These are phyloP conservation scores for Noctua comes DNA, from an alignment of 2,888 invertebrate genomes.

Conservation along the genomic window DNA sequence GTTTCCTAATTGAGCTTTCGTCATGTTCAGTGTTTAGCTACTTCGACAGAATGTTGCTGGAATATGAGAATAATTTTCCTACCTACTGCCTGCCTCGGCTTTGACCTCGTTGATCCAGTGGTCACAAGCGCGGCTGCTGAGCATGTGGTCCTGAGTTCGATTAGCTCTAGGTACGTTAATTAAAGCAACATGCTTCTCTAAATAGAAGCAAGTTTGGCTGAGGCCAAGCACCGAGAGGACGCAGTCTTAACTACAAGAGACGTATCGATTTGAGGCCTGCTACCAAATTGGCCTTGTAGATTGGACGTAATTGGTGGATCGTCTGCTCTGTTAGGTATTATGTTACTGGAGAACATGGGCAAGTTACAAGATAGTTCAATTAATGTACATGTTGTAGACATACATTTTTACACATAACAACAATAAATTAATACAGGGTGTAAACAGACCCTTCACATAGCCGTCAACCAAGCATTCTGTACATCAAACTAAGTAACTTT, in stretches of 20 bases:
- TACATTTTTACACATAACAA: too few relatives aligned
- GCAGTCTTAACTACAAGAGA: constrained; percentile 19
- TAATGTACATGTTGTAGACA: not conserved
- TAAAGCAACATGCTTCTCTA: constrained; percentile 9
- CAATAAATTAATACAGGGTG: too few relatives aligned
- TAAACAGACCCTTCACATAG: too few relatives aligned
- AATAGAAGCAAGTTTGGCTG: too few relatives aligned
- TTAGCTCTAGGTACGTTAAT: constrained; percentile 5
- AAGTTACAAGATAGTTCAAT: not conserved
- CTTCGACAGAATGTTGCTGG: not conserved
- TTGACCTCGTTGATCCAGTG: too few relatives aligned
- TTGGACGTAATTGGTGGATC: constrained; percentile 35
- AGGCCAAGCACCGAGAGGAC: not conserved
- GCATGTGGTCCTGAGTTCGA: too few relatives aligned
- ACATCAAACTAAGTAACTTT: too few relatives aligned
- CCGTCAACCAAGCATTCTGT: too few relatives aligned
- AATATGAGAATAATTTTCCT: too few relatives aligned
- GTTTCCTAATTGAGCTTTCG: constrained; percentile 3
- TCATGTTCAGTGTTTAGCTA: constrained; percentile 4
- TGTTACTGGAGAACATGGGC: not conserved
- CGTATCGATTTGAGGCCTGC: constrained; percentile 35
- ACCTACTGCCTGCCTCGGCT: not conserved
- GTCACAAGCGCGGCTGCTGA: too few relatives aligned
- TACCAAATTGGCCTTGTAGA: constrained; percentile 47
- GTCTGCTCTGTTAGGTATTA: not conserved